Evolutionary conservation across 2,113 vertebrate species (phyloP).

Genomic region (Sigmodon hispidus): DNA sequence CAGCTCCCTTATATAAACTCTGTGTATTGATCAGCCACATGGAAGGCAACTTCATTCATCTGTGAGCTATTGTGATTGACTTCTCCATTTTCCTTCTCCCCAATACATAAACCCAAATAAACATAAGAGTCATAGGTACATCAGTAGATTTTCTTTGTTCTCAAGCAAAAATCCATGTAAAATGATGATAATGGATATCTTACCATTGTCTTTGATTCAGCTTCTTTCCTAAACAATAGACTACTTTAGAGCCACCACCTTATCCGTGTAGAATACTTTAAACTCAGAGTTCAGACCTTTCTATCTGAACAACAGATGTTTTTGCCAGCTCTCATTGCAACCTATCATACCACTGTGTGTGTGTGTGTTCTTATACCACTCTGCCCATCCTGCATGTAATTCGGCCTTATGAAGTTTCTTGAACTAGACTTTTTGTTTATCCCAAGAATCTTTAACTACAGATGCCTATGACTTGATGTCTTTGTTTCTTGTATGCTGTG

Average conservation of each 20-base stretch:
- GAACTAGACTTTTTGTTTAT: neutral
- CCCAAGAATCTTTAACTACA: neutral
- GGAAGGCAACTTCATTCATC: neutral
- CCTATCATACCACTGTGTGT: fast-evolving
- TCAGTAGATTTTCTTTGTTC: neutral
- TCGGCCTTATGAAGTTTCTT: neutral
- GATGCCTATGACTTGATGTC: neutral
- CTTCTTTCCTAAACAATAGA: neutral
- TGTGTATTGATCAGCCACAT: neutral
- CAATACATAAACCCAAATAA: neutral
- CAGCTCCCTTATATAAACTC: neutral
- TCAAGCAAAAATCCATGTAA: neutral
- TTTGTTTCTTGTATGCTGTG: neutral
- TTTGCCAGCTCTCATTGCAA: fast-evolving
- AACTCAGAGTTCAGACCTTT: neutral
- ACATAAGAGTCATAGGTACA: neutral
- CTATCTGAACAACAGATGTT: no score
- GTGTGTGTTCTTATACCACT: fast-evolving
- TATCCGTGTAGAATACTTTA: neutral
- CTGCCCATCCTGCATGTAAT: fast-evolving
- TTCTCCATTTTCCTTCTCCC: neutral
- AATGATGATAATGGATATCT: neutral
- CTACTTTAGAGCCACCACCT: fast-evolving
- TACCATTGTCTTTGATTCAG: neutral
- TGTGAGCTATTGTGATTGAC: neutral